Base-by-base conservation (phyloP, 1,140 invertebrate species). In the Archivesica marissinica region DNA sequence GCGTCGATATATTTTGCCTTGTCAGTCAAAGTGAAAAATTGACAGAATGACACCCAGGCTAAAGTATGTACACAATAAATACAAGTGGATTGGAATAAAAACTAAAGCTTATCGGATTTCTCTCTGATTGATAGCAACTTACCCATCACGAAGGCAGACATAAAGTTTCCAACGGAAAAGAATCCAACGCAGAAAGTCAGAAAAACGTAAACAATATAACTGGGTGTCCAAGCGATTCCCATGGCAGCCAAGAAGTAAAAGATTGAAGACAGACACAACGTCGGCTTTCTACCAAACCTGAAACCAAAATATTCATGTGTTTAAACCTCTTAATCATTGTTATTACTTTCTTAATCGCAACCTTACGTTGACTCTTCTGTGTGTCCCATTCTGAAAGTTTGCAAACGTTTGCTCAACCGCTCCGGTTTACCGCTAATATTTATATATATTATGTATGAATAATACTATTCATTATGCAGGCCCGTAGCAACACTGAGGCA, bases 81-180 rank as follows among this genome's bases (percentile, higher is more conserved):
- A n/a, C n/a, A n/a, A n/a, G n/a, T n/a, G n/a, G n/a, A n/a, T n/a
- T n/a, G 44, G 44, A 11, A 47, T 47, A 20, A 20, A 11, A 47
- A 47, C 44, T 20, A 20, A 11, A 47, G 20, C 9, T 11, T 11
- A 47, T 20, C 9, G 9, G 44, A 47, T 9, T 47, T 9, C 9
- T 11, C 44, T 11, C n/a, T n/a, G n/a, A n/a, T n/a, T 61, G 23
- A 7, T 20, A 28, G 33, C 2, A 7, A 38, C 66, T 72, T 54
- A 81, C 78, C 61, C 41, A 70, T 70, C 0, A 81, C 78, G 54
- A 52, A 81, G 6, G 39, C 4, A 0, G 78, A 64, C 78, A 81
- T 81, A 52, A 70, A 81, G n/a, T 52, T 81, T 23, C 78, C 78
- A 44, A 81, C 78, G 30, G 78, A n/a, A 28, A 68, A 81, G n/a